A percentile compares a stretch with the other conserved stretches of the same genome.
Evolutionary conservation across 2,113 vertebrate species (phyloP).

Genomic region (mouse (Mus musculus)): GRCm39 chr5:20541001-20541500

Average conservation of each 20-base stretch:
- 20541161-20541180: constrained; percentile 50
- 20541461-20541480: constrained; percentile 63
- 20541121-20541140: constrained; percentile 58
- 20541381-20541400: constrained; percentile 35
- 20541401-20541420: constrained; percentile 71
- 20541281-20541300: constrained; percentile 73
- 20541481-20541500: neutral
- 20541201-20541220: neutral
- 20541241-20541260: neutral
- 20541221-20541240: constrained; percentile 40
- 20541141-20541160: constrained; percentile 52
- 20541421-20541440: constrained; percentile 68
- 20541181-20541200: constrained; percentile 36
- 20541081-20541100: constrained; percentile 61
- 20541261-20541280: constrained; percentile 19
- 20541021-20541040: constrained; percentile 60
- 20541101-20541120: constrained; percentile 64
- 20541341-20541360: constrained; percentile 76
- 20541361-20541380: constrained; percentile 59
- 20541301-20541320: constrained; percentile 81
- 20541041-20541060: constrained; percentile 52
- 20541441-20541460: constrained; percentile 68
- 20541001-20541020: constrained; percentile 47
- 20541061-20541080: constrained; percentile 57
- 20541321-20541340: constrained; percentile 50